Evolutionary conservation across 2,113 vertebrate species (phyloP).

Genomic region (Phainopepla nitens): DNA sequence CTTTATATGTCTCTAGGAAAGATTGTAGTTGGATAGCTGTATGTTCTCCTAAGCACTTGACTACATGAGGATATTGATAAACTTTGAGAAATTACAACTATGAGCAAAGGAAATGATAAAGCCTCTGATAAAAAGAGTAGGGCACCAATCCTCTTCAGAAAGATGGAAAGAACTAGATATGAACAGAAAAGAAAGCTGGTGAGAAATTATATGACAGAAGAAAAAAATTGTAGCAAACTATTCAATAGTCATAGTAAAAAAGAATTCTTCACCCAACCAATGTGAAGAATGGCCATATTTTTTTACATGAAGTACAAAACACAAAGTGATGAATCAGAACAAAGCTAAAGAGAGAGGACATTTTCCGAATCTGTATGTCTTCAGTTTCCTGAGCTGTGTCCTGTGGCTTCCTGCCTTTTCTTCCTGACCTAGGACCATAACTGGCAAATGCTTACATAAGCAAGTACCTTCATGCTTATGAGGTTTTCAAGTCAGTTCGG

Average conservation of each 20-base stretch:
- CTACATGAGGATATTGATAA: neutral
- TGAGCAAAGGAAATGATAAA: neutral
- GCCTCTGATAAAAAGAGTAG: neutral
- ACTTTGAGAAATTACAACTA: neutral
- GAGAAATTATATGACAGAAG: neutral
- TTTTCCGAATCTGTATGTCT: neutral
- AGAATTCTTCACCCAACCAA: neutral
- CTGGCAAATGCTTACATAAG: neutral
- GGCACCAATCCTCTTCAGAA: neutral
- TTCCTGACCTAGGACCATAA: neutral
- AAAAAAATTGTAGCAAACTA: neutral
- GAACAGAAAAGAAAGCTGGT: neutral
- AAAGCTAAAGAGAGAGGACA: neutral
- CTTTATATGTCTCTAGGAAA: neutral
- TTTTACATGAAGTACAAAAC: neutral
- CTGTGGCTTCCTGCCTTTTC: neutral
- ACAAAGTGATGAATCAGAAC: neutral
- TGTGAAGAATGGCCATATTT: neutral
- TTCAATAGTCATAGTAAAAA: neutral
- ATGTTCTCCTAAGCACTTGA: neutral
- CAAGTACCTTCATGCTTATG: neutral
- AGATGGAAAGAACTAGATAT: neutral
- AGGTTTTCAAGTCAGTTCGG: neutral
- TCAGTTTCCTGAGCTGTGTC: neutral
- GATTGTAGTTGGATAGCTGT: neutral